Base-by-base conservation (phyloP, 2,797 vertebrate genomes). In the Cossypha dichroa region DNA sequence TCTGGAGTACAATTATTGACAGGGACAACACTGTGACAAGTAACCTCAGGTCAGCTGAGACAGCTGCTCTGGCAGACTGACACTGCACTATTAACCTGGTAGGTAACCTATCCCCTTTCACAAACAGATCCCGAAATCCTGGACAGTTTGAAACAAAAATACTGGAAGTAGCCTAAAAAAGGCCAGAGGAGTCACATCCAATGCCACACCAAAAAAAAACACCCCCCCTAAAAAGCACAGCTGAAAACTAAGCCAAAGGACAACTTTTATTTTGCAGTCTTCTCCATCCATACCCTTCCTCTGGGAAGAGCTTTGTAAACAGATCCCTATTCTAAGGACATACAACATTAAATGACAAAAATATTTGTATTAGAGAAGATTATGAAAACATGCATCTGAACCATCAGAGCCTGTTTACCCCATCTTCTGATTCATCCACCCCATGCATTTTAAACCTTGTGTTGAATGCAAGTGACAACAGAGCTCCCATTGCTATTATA, bases 331-430 rank as follows among this genome's bases (percentile, higher is more conserved):
- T 55, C 5, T 66, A 72, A 52, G 29, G n/a, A 64, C 83, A 41
- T 6, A n/a, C 0, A 1, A 48, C 6, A 56, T 70, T 55, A 75
- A 85, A 75, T 13, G 2, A 68, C 21, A 73, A 69, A 73, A 82
- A 73, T 46, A 94, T 62, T 89, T 77, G 15, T 75, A 58, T 56
- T 83, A 45, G 45, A 91, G 41, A 70, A 70, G 49, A 88, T 81
- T 9, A 77, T 59, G 46, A 75, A 85, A 93, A 84, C 33, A 69
- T 0, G 1, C 21, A 52, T n/a, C 55, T 56, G 63, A 90, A 41
- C 19, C 45, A 45, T 20, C 17, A 48, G 26, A 40, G 45, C 55
- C 16, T 92, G 10, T 5, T 72, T 55, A 23, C n/a, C n/a, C 36
- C 56, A 38, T 20, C 72, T 81, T 36, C 33, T 36, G 75, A 60